These are phyloP conservation scores for Otocyon megalotis DNA, from an alignment of 2,113 vertebrate genomes.

Conservation along the genomic window DNA sequence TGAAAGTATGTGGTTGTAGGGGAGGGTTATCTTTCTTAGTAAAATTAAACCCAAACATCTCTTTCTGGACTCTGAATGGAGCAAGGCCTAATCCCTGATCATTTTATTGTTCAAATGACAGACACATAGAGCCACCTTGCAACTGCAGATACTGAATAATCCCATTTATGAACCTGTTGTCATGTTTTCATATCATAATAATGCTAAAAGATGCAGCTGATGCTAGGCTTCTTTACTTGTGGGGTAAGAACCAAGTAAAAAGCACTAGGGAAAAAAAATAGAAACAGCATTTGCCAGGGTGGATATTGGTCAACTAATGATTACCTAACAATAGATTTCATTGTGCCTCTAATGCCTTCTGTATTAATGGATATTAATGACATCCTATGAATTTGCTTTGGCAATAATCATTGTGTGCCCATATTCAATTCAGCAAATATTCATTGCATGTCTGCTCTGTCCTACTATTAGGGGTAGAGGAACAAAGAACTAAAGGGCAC, in stretches of 20 bases:
- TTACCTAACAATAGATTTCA: conserved; percentile 45
- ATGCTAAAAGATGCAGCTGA: background rate
- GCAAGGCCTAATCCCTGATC: background rate
- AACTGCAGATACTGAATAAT: background rate
- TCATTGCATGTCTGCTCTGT: background rate
- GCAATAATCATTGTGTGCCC: background rate
- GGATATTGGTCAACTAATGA: background rate
- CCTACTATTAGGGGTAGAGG: background rate
- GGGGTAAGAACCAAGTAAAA: background rate
- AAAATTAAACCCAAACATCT: conserved; percentile 24
- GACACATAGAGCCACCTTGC: background rate
- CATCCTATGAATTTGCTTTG: conserved; percentile 27
- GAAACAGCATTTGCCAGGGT: background rate
- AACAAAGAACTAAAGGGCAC: background rate
- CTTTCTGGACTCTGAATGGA: conserved; percentile 34
- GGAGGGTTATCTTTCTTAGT: background rate
- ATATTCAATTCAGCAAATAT: background rate
- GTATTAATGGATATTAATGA: conserved; percentile 56
- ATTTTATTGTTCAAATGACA: conserved; percentile 42
- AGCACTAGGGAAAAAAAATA: background rate
- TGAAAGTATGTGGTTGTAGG: background rate
- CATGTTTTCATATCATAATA: conserved; percentile 18
- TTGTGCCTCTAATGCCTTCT: conserved; percentile 10
- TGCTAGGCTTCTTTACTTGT: conserved; percentile 12
- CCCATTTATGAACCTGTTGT: background rate